These are phyloP conservation scores for Papilio aristodemus DNA, from an alignment of 1,140 invertebrate genomes.

Conservation along the genomic window DNA sequence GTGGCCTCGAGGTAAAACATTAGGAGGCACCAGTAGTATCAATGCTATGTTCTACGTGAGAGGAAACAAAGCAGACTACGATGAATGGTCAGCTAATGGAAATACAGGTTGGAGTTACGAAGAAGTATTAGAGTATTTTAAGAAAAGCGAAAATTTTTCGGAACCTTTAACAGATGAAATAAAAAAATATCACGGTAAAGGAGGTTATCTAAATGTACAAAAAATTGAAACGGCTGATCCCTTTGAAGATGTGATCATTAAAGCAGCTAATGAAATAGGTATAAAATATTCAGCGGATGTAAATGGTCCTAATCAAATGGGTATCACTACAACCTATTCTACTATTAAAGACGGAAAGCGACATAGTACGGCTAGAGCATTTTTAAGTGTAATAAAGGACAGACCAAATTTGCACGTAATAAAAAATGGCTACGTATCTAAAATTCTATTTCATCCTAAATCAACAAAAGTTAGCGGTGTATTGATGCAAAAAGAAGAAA, in stretches of 20 bases:
- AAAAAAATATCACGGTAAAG: conserved; percentile 83
- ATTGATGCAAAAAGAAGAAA: conserved; percentile 80
- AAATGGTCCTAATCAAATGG: conserved; percentile 76
- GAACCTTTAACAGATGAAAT: conserved; percentile 71
- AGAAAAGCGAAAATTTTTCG: conserved; percentile 82
- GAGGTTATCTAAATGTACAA: conserved; percentile 89
- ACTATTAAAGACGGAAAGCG: conserved; percentile 78
- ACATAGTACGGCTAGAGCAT: conserved; percentile 75
- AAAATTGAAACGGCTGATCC: conserved; percentile 83
- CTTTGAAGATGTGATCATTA: conserved; percentile 85
- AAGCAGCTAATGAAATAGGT: conserved; percentile 87
- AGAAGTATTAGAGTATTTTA: conserved; percentile 72
- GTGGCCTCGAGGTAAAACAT: conserved; percentile 81
- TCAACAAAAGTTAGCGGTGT: conserved; percentile 81
- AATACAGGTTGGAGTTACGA: conserved; percentile 76
- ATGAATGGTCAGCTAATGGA: conserved; percentile 81
- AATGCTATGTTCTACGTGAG: conserved; percentile 86
- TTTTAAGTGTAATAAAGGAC: conserved; percentile 76
- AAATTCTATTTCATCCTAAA: conserved; percentile 81
- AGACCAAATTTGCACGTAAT: conserved; percentile 86
- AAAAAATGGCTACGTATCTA: conserved; percentile 83
- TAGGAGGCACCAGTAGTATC: conserved; percentile 84
- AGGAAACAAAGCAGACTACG: conserved; percentile 84
- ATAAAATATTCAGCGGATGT: conserved; percentile 82
- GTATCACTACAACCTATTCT: conserved; percentile 57